A percentile compares a stretch with the other conserved stretches of the same genome.
Evolutionary conservation across 1,140 invertebrate genomes (phyloP).

Genomic region (Drosophila sturtevanti): DNA sequence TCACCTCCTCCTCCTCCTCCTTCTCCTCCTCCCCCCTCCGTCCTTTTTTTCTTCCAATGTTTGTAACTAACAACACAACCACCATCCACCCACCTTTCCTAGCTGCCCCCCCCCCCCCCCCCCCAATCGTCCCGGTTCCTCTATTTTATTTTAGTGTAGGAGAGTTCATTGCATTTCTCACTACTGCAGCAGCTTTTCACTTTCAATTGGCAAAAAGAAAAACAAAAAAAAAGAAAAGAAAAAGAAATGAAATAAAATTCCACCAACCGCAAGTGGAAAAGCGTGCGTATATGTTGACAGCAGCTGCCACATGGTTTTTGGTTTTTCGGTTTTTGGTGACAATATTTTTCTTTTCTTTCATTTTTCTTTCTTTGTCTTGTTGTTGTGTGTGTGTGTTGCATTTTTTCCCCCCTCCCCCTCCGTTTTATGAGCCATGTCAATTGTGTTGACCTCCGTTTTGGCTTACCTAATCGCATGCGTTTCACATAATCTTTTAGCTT

Average conservation of each 20-base stretch:
- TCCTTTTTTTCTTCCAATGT: neutral
- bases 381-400: no score
- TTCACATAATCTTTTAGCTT: conserved; percentile 9
- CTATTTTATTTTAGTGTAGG: conserved; percentile 28
- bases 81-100: no score
- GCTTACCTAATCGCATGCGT: conserved; percentile 14
- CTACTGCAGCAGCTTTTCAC: conserved; percentile 39
- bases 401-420: neutral
- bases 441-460: conserved; percentile 15
- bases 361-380: neutral
- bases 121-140: conserved; percentile 8
- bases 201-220: conserved; percentile 38
- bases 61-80: no score
- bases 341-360: neutral
- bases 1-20: neutral
- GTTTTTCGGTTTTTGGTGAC: conserved; percentile 13
- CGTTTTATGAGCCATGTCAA: conserved; percentile 7
- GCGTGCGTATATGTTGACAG: conserved; percentile 38
- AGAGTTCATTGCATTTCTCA: conserved; percentile 51
- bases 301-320: conserved; percentile 33
- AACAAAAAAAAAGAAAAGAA: neutral
- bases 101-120: no score
- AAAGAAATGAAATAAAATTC: conserved; percentile 14
- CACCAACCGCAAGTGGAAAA: conserved; percentile 34
- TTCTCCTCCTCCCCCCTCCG: neutral